phyloP scores from a whole-genome alignment of 2,888 invertebrate genomes.

The Dicranocentrus wangi region DNA sequence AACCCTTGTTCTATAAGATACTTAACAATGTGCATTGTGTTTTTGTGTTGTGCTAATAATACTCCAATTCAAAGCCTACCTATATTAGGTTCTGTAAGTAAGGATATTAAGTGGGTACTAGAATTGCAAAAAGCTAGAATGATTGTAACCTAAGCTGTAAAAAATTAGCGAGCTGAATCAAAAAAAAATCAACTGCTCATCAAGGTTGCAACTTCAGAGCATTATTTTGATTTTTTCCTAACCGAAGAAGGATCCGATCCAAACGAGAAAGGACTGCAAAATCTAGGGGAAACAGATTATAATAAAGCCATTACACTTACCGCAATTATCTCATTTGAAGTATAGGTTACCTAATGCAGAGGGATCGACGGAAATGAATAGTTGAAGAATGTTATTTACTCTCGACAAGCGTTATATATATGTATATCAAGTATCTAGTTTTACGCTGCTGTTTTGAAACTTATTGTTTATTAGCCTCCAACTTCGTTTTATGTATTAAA shows the following conservation, averaged over 20 bases:
- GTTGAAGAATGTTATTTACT: neutral
- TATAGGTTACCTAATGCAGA: constrained; percentile 12
- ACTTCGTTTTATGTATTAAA: neutral
- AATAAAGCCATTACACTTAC: constrained; percentile 64
- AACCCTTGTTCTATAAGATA: too few relatives aligned
- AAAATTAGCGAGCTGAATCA: too few relatives aligned
- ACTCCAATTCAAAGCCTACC: too few relatives aligned
- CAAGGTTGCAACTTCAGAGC: too few relatives aligned
- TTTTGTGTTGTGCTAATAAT: too few relatives aligned
- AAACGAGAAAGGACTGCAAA: constrained; percentile 31
- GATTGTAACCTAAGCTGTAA: too few relatives aligned
- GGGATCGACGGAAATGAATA: neutral
- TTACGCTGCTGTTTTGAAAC: neutral
- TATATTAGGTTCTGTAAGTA: too few relatives aligned
- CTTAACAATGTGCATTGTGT: too few relatives aligned
- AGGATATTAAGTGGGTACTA: too few relatives aligned
- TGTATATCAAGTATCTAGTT: neutral
- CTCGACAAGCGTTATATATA: neutral
- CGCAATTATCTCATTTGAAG: constrained; percentile 51
- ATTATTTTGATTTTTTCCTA: neutral
- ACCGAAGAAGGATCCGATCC: constrained; percentile 22
- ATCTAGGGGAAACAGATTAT: constrained; percentile 60
- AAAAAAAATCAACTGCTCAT: too few relatives aligned
- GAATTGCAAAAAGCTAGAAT: too few relatives aligned
- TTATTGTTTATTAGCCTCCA: neutral